Conservation (phyloP, 1,140 invertebrate genomes). For the Chelonus insularis region DNA sequence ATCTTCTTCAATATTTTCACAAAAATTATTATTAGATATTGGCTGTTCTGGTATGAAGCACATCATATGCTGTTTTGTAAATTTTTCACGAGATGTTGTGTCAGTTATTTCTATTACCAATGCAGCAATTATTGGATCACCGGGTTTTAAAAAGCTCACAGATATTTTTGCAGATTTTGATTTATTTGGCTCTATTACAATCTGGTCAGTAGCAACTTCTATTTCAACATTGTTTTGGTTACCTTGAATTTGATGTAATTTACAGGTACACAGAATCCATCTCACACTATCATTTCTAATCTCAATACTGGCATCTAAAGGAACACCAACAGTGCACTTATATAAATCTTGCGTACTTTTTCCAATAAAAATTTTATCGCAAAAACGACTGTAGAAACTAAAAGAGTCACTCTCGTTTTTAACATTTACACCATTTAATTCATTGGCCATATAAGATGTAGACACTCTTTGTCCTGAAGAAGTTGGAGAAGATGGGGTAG, state of each 20-base stretch:
- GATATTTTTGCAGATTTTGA: constrained; percentile 39
- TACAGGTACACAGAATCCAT: constrained; percentile 48
- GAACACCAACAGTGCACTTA: constrained; percentile 46
- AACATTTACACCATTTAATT: not conserved
- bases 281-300: constrained; percentile 47
- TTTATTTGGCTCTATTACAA: constrained; percentile 47
- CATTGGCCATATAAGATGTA: no score
- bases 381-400: not conserved
- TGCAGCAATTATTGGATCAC: constrained; percentile 43
- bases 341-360: constrained; percentile 44
- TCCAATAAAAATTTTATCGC: constrained; percentile 37
- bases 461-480: not conserved
- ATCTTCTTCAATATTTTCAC: constrained; percentile 33
- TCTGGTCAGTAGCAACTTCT: constrained; percentile 37
- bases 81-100: constrained; percentile 48
- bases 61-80: constrained; percentile 48
- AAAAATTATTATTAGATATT: not conserved
- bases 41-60: constrained; percentile 42
- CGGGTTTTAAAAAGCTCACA: constrained; percentile 44
- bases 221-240: constrained; percentile 45
- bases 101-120: constrained; percentile 44
- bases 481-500: not conserved
- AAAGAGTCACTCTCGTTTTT: constrained; percentile 4
- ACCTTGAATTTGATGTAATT: constrained; percentile 42
- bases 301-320: constrained; percentile 43